A percentile compares a stretch with the other conserved stretches of the same genome.
These are phyloP conservation scores for Xanthia togata DNA, from an alignment of 2,888 invertebrate genomes.

Conservation along the genomic window DNA sequence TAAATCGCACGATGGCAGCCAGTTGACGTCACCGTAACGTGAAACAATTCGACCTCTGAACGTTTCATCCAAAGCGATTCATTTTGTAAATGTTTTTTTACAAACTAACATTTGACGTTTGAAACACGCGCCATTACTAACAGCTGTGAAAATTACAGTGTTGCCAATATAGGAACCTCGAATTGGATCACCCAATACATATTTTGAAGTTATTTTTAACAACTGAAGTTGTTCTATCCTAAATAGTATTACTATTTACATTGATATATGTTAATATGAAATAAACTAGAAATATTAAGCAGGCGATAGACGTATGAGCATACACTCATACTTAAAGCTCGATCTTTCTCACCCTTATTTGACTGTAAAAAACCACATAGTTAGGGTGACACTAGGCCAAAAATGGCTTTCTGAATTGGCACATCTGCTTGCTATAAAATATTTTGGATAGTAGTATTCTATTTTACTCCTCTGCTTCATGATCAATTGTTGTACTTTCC, in stretches of 20 bases:
- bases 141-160: too few relatives aligned
- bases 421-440: not conserved
- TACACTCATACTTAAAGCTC: not conserved
- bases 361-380: not conserved
- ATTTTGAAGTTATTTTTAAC: too few relatives aligned
- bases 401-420: not conserved
- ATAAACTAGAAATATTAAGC: not conserved
- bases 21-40: too few relatives aligned
- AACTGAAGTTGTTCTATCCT: not conserved
- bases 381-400: not conserved
- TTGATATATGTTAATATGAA: not conserved
- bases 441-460: not conserved
- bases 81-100: too few relatives aligned
- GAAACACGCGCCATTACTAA: too few relatives aligned
- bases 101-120: too few relatives aligned
- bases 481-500: not conserved
- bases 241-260: too few relatives aligned
- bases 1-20: too few relatives aligned
- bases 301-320: not conserved
- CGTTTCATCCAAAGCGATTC: too few relatives aligned
- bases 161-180: too few relatives aligned
- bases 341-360: not conserved
- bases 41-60: too few relatives aligned
- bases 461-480: not conserved
- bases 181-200: too few relatives aligned